Percentiles rank a stretch among this genome's conserved stretches.
Evolutionary conservation across 2,797 vertebrate species (phyloP).

Genomic region (Lithobates pipiens): DNA sequence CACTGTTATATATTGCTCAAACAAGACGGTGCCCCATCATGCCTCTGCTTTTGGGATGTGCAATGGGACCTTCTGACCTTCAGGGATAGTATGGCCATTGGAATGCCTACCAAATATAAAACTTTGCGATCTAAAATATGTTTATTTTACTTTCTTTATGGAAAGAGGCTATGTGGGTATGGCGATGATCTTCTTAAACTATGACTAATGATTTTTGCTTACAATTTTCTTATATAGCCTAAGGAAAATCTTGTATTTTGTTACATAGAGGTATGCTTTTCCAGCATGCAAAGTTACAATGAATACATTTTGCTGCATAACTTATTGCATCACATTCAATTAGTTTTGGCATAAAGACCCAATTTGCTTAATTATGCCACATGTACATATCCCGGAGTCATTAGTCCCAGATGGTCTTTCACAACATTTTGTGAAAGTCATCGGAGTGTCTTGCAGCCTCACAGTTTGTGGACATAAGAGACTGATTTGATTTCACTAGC

Average conservation of each 20-base stretch:
- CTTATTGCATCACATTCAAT: conserved; percentile 8
- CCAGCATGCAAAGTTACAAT: neutral
- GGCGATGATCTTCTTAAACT: neutral
- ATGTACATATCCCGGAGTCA: neutral
- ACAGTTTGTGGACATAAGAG: conserved; percentile 2
- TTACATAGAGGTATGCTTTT: neutral
- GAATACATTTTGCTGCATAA: neutral
- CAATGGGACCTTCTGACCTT: neutral
- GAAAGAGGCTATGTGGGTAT: neutral
- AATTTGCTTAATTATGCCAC: conserved; percentile 1
- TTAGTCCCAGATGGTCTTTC: conserved; percentile 25
- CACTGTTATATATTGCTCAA: no score
- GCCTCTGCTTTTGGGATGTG: no score
- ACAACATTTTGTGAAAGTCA: conserved; percentile 17
- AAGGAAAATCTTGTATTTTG: neutral
- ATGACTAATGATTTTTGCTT: neutral
- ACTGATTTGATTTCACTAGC: conserved; percentile 22
- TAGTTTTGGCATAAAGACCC: neutral
- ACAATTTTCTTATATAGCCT: neutral
- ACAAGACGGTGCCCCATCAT: no score
- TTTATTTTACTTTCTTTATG: neutral
- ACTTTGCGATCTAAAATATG: neutral
- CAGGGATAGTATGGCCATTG: no score
- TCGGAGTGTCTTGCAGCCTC: neutral
- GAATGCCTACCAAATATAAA: neutral